Evolutionary conservation across 37 sponge, comb jelly and placozoan species (phyloP), one percentile per base, ranked within the genome.

Genomic region (Ianthella basta): DNA sequence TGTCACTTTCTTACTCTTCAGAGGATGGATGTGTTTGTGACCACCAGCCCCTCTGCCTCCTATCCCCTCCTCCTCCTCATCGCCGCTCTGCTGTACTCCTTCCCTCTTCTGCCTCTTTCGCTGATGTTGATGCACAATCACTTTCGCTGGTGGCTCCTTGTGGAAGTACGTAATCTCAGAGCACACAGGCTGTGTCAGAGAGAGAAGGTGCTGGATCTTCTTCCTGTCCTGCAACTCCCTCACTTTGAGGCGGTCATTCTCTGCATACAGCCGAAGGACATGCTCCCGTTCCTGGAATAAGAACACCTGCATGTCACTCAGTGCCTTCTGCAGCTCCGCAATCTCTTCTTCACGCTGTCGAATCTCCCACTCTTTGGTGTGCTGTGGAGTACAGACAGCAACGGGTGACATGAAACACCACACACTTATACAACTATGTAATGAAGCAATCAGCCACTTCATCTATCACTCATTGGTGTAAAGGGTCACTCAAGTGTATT

Each of bases 251-350:
- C 97, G 88, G 60, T 97, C 97, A 72, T 99, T 99, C 72, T 99
- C 99, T 63, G 99, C 94, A 75, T 97, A 94, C 21, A 99, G 89
- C 6, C 96, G 81, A 56, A 99, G 83, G 25, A 99, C 99, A 34
- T 99, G 97, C 60, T 97, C 97, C 18, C 97, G 79, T 81, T 97
- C 97, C 88, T 97, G 97, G 65, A 97, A 97, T 38, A 97, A 66
- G 59, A 86, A 99, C 63, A 99, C 97, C 84, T 99, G 99, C 94
- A 99, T 95, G 85, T 99, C 99, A 89, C 99, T 99, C 56, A 99
- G 91, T n/a, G 97, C 99, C 68, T 95, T 89, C 72, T 99, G 99
- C 54, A 99, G 86, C 57, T 97, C 97, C 21, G 84, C 44, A 18
- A 99, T 93, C 77, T 99, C 99, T 39, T 96, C 96, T 61, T 99